Evolutionary conservation across 2,797 vertebrate genomes (phyloP), one percentile per base, ranked within the genome.

Genomic region (Enteromius anoplus): DNA sequence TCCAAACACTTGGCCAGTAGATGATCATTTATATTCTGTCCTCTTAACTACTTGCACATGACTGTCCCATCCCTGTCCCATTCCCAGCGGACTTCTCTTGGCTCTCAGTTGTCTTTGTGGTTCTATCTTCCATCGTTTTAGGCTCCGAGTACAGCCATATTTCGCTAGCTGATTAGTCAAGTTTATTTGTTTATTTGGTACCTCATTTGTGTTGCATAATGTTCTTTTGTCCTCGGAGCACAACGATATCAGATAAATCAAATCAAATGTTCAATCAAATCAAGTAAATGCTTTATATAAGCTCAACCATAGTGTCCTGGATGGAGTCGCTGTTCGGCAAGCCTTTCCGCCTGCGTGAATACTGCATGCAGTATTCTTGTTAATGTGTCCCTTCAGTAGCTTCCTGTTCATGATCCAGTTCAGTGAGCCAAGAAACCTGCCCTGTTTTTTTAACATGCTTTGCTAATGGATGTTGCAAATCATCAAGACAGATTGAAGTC

Each of bases 231-330:
- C 23, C 62, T 37, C 7, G 47, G 26, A 34, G 40, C 53, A 62
- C 68, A 72, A 55, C 70, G 37, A 70, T 3, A 37, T 12, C 14
- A 1, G 10, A 75, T 66, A 49, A 73, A 73, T 51, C 66, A 3
- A 65, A 75, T 75, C n/a, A 65, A 53, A 82, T 47, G 23, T 75
- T 75, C 51, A 75, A 26, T 75, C 51, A 58, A 58, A 71, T 60
- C 37, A 45, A n/a, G 9, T 80, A 37, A 58, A 69, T 2, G 0
- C 9, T 37, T 75, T 40, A 75, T 26, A 40, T 58, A 37, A 73
- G 29, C 49, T 73, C 26, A 73, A 53, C 45, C 21, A 68, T 2
- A 19, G 32, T 53, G 70, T 10, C 47, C 14, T 37, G 49, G 51
- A 55, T 55, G 32, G 19, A 55, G 45, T 19, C 5, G 5, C 29